phyloP scores from a whole-genome alignment of 2,113 vertebrate genomes.

The Xiphorhynchus elegans region DNA sequence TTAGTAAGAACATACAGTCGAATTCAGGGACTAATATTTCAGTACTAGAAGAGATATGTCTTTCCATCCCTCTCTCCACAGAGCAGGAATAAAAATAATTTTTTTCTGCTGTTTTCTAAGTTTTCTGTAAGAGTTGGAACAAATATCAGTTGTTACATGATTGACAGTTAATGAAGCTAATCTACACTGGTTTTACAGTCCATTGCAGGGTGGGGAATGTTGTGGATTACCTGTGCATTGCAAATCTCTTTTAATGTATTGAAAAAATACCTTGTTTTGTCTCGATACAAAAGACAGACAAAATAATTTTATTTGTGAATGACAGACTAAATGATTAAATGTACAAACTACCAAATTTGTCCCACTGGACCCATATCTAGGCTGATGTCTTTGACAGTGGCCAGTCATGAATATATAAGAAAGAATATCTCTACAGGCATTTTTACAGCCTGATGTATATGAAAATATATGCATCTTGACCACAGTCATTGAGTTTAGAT shows the following conservation, averaged over 20 bases:
- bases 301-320: neutral
- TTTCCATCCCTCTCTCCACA: rapidly evolving
- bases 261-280: neutral
- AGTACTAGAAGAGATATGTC: neutral
- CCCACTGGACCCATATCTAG: neutral
- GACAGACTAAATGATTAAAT: neutral
- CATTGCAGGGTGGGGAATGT: neutral
- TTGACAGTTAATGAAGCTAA: neutral
- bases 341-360: neutral
- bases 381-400: neutral
- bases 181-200: neutral
- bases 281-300: neutral
- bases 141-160: neutral
- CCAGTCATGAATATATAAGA: neutral
- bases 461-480: neutral
- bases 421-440: neutral
- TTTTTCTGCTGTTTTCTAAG: neutral
- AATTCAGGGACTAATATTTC: neutral
- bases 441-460: neutral
- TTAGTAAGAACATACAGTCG: neutral
- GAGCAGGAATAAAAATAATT: neutral
- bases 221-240: neutral
- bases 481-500: neutral
- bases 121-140: neutral
- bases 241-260: neutral